Percentiles rank a stretch among this genome's conserved stretches.
These are phyloP conservation scores for Charina bottae DNA, from an alignment of 2,113 vertebrate genomes.

Conservation along the genomic window DNA sequence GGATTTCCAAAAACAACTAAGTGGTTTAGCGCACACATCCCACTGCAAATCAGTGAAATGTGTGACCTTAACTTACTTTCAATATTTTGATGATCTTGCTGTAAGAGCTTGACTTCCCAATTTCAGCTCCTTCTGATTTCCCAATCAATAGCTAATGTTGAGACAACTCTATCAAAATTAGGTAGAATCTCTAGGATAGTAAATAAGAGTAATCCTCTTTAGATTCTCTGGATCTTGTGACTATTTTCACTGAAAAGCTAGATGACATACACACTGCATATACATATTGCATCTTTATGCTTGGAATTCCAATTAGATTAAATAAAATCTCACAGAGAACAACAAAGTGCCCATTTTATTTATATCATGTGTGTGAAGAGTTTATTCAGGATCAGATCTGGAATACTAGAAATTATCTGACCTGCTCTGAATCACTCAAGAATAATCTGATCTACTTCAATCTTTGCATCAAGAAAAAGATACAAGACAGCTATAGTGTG, in stretches of 20 bases:
- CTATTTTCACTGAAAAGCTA: background rate
- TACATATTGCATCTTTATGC: background rate
- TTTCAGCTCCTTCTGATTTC: background rate
- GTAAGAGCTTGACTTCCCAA: background rate
- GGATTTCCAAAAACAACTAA: slow-evolving; percentile 13
- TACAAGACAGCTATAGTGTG: background rate
- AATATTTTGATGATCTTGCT: background rate
- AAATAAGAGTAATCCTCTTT: background rate
- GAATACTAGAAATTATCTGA: background rate
- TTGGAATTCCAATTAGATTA: background rate
- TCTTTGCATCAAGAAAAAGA: background rate
- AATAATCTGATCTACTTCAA: background rate
- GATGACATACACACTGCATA: background rate
- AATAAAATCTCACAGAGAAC: background rate
- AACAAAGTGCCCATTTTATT: background rate
- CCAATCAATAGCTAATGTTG: slow-evolving; percentile 23
- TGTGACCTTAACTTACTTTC: slow-evolving; percentile 10
- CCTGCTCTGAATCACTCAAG: background rate
- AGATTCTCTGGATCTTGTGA: background rate
- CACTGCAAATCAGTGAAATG: slow-evolving; percentile 1
- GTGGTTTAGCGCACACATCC: background rate
- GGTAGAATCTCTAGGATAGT: background rate
- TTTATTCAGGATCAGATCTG: background rate
- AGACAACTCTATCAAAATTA: slow-evolving; percentile 19
- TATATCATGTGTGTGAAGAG: background rate